Base-by-base conservation (phyloP, 2,113 vertebrate genomes). In the Furnarius figulus region DNA sequence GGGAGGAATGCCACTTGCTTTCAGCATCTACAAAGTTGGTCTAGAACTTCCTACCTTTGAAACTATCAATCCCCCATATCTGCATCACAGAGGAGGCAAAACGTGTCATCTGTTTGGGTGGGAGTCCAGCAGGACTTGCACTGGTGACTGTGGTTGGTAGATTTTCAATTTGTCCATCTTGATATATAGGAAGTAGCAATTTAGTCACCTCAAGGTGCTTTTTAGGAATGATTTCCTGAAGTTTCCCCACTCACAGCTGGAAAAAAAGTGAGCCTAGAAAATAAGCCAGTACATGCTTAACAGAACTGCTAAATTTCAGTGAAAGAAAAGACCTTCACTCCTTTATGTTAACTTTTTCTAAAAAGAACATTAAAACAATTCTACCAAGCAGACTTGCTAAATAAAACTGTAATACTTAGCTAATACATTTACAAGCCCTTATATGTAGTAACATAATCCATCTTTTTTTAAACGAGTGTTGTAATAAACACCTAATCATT, bases 221-320 rank as follows among this genome's bases (percentile, higher is more conserved):
- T 96, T 92, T 82, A 96, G 89, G 92, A 96, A 95, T 93, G 89
- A 88, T 95, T 93, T 96, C 89, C 95, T 96, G 84, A 92, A 97
- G 96, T 76, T 95, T 93, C 92, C 92, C 46, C 94, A 85, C 79
- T 95, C 86, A 93, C 47, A 95, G 92, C 80, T 96, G 95, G 95
- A 92, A 96, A 95, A 94, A 96, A 96, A 96, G 94, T 95, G 90
- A 95, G 97, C 93, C 96, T 96, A 96, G 95, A 97, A 97, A 96
- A 96, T 93, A 96, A 96, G 96, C 79, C 76, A 1, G 95, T 89
- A 96, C 56, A 95, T 75, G 90, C 96, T 97, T 95, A 97, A 93
- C 74, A 94, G 81, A 89, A 91, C 91, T 85, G 82, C 91, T 90
- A 83, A 92, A 91, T 63, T 93, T 90, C 80, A 84, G 74, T 59